These are phyloP conservation scores for Thunnus albacares DNA, from an alignment of 2,797 vertebrate genomes.

Conservation along the genomic window DNA sequence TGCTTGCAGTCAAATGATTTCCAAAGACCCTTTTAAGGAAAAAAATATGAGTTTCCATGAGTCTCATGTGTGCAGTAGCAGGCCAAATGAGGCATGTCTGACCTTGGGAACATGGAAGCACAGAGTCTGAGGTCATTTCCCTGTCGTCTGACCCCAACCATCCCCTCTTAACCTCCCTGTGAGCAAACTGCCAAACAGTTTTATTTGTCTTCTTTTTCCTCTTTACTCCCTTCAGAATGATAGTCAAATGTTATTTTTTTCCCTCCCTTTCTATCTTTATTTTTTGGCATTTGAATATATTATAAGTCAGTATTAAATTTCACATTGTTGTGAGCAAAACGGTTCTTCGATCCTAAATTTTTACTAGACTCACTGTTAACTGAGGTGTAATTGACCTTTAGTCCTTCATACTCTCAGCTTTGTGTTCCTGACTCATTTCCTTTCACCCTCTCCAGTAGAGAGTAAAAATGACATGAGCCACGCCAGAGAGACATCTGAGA, in stretches of 20 bases:
- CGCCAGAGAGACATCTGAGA: slow-evolving; percentile 34
- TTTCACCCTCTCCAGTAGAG: slow-evolving; percentile 28
- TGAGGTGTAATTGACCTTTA: slow-evolving; percentile 2
- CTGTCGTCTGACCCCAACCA: slow-evolving; percentile 24
- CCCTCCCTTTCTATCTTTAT: background rate
- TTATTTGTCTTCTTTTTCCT: background rate
- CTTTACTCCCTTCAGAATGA: slow-evolving; percentile 10
- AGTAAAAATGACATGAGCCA: slow-evolving; percentile 38
- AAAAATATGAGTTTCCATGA: slow-evolving; percentile 24
- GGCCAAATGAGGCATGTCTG: slow-evolving; percentile 56
- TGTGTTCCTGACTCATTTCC: slow-evolving; percentile 51
- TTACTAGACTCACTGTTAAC: background rate
- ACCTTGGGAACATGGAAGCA: slow-evolving; percentile 61
- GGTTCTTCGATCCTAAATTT: background rate
- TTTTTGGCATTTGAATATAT: background rate
- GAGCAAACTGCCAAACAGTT: slow-evolving; percentile 1
- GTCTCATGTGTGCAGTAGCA: slow-evolving; percentile 53
- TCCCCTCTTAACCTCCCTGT: slow-evolving; percentile 40
- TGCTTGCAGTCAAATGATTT: slow-evolving; percentile 32
- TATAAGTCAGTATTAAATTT: background rate
- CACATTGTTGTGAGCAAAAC: background rate
- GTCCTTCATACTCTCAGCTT: slow-evolving; percentile 7
- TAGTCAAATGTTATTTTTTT: slow-evolving; percentile 9
- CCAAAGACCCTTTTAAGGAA: slow-evolving; percentile 40
- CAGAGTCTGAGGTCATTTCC: slow-evolving; percentile 43